These are phyloP conservation scores for Sylvilagus bachmani DNA, from an alignment of 2,113 vertebrate genomes.

Conservation along the genomic window DNA sequence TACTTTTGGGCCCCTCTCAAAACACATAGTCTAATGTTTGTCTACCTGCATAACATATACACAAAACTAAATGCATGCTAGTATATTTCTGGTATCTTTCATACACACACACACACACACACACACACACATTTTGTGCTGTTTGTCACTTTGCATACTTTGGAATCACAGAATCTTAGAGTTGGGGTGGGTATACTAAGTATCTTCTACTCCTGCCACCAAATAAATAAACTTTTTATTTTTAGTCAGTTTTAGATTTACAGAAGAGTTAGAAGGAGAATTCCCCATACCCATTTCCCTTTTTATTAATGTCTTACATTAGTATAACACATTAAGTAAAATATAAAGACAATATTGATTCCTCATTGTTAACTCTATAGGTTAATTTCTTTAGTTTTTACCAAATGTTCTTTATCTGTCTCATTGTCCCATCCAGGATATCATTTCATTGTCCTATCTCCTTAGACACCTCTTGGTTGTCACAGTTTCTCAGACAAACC, in stretches of 20 bases:
- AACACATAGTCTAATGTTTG: no score
- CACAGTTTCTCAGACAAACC: neutral
- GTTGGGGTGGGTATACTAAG: neutral
- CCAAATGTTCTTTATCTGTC: neutral
- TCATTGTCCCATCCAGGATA: neutral
- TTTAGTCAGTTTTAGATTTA: conserved; percentile 12
- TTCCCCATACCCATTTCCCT: neutral
- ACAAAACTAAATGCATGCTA: neutral
- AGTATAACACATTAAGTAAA: neutral
- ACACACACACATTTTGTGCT: neutral
- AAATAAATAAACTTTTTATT: conserved; percentile 8
- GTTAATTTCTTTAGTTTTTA: neutral
- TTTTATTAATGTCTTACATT: neutral
- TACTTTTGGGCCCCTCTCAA: no score
- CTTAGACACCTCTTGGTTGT: neutral
- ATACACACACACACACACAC: neutral
- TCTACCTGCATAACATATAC: no score
- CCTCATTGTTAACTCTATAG: neutral
- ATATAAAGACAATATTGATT: neutral
- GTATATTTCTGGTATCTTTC: neutral
- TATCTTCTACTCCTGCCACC: neutral
- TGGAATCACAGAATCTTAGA: neutral
- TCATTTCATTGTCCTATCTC: neutral
- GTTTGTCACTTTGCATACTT: neutral
- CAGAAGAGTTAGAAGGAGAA: neutral